These are phyloP conservation scores for Fragum fragum DNA, from an alignment of 2,888 invertebrate species.

Conservation along the genomic window DNA sequence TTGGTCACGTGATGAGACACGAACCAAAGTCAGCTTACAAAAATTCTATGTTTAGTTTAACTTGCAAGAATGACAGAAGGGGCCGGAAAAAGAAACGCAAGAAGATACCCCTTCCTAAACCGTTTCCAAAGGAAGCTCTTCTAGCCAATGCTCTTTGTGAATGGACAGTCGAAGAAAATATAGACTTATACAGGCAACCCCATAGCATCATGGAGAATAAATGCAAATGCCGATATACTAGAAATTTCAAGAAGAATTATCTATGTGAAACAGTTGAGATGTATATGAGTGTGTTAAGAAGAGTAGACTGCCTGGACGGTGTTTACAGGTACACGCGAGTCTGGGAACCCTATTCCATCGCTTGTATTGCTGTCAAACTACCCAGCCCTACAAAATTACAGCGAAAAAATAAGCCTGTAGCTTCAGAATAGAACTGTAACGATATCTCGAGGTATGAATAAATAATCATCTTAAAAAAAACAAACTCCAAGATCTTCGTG, in stretches of 20 bases:
- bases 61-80: neutral
- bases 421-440: no score
- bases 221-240: constrained; percentile 10
- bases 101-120: neutral
- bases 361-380: neutral
- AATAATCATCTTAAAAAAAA: no score
- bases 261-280: neutral
- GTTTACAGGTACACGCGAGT: constrained; percentile 10
- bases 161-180: constrained; percentile 9
- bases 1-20: neutral
- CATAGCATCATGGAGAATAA: constrained; percentile 4
- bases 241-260: neutral
- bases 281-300: constrained; percentile 17
- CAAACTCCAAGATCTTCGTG: no score
- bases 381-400: neutral
- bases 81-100: neutral
- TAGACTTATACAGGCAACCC: neutral
- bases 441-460: no score
- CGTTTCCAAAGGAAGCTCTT: neutral
- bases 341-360: constrained; percentile 15
- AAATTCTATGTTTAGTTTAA: neutral
- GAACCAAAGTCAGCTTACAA: neutral
- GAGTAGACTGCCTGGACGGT: constrained; percentile 9
- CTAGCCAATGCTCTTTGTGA: constrained; percentile 2
- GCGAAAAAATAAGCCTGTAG: neutral